These are phyloP conservation scores for Cyprinodon variegatus DNA, from an alignment of 2,113 vertebrate genomes.

Conservation along the genomic window DNA sequence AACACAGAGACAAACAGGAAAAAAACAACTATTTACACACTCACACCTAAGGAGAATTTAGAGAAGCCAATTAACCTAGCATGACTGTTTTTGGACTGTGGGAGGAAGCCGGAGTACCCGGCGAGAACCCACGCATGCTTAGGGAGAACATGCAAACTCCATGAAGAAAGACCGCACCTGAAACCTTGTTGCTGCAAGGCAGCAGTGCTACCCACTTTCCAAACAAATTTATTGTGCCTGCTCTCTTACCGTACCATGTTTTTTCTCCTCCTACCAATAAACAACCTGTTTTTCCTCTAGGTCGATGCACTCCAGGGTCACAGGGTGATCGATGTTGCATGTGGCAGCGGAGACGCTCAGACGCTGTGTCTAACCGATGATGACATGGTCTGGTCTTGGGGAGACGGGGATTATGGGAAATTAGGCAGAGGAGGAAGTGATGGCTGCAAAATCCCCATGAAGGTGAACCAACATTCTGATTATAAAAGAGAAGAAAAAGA, in stretches of 20 bases:
- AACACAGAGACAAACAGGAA: no score
- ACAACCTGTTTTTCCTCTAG: conserved; percentile 67
- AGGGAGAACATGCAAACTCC: no score
- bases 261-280: neutral
- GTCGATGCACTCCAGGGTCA: conserved; percentile 98
- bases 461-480: conserved; percentile 80
- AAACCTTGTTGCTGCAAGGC: no score
- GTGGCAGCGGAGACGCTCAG: conserved; percentile 96
- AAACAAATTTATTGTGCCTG: conserved; percentile 84
- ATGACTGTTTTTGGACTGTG: no score
- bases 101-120: no score
- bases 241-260: neutral
- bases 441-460: conserved; percentile 98
- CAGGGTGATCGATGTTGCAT: conserved; percentile 94
- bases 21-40: no score
- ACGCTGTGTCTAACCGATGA: conserved; percentile 95
- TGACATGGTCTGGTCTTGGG: conserved; percentile 99
- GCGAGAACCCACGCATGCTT: no score
- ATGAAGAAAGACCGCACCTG: no score
- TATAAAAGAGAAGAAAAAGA: neutral
- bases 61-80: no score
- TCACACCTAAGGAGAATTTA: no score
- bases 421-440: conserved; percentile 96
- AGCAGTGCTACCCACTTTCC: conserved; percentile 36
- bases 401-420: conserved; percentile 97